These are phyloP conservation scores for Rhegmatorhina hoffmannsi DNA, from an alignment of 2,113 vertebrate species.

Conservation along the genomic window DNA sequence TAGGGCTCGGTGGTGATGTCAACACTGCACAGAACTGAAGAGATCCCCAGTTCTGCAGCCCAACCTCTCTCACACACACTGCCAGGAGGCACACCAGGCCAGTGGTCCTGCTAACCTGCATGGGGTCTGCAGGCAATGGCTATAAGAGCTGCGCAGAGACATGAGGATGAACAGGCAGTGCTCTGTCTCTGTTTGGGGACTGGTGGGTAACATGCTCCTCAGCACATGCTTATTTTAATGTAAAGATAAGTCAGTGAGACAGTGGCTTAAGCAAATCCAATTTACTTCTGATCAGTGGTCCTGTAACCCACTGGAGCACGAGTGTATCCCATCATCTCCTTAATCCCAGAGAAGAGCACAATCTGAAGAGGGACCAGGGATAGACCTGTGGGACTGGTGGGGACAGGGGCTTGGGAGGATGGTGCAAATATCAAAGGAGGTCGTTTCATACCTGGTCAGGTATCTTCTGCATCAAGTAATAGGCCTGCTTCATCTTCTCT, in stretches of 20 bases:
- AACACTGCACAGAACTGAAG: background rate
- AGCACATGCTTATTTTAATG: background rate
- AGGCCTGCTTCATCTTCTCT: slow-evolving; percentile 90
- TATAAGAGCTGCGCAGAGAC: background rate
- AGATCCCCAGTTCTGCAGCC: background rate
- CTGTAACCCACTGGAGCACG: background rate
- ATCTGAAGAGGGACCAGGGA: background rate
- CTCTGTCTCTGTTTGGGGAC: background rate
- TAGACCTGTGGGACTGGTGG: background rate
- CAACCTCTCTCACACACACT: background rate
- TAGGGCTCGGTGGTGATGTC: background rate
- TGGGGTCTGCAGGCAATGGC: background rate
- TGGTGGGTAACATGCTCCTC: background rate
- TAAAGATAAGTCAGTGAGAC: background rate
- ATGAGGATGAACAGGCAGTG: background rate
- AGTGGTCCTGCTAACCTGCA: background rate
- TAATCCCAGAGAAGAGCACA: background rate
- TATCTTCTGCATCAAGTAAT: slow-evolving; percentile 83
- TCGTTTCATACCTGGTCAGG: slow-evolving; percentile 82
- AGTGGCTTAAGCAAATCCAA: background rate
- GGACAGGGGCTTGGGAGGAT: background rate
- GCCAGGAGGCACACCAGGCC: background rate
- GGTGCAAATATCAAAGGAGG: background rate
- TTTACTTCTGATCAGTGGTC: background rate
- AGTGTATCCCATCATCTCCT: background rate